Percentiles rank a stretch among this genome's conserved stretches.
phyloP scores from a whole-genome alignment of 2,797 vertebrate species.

The Anas flavirostris region DNA sequence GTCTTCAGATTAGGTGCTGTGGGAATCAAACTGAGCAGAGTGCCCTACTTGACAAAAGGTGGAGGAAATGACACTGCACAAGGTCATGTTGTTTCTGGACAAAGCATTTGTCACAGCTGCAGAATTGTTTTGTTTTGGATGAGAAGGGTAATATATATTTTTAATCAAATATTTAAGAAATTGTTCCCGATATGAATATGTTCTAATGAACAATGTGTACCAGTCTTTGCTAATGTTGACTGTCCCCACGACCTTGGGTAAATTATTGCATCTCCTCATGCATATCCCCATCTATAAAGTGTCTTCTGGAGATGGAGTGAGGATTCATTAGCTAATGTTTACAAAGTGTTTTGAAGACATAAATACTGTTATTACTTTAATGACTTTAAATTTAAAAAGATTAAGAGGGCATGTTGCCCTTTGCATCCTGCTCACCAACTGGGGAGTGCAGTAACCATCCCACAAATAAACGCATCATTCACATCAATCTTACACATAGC shows the following conservation, averaged over 20 bases:
- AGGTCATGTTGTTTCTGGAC: not conserved
- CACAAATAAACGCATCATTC: not conserved
- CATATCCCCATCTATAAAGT: not conserved
- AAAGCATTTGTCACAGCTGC: not conserved
- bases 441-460: not conserved
- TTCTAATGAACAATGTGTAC: not conserved
- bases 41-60: not conserved
- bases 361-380: not conserved
- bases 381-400: not conserved
- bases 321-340: conserved; percentile 2
- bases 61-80: not conserved
- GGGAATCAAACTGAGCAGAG: not conserved
- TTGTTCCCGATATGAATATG: not conserved
- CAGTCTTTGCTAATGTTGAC: not conserved
- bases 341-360: not conserved
- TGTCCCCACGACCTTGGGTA: not conserved
- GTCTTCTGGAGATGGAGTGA: not conserved
- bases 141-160: not conserved
- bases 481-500: not conserved
- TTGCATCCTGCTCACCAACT: not conserved
- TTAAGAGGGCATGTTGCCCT: not conserved
- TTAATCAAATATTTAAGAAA: not conserved
- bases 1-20: not conserved
- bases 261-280: not conserved
- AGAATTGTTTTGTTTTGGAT: not conserved